A percentile compares a stretch with the other conserved stretches of the same genome.
These are phyloP conservation scores for Petrocephalus schoutedeni DNA, from an alignment of 2,797 vertebrate species.

Conservation along the genomic window DNA sequence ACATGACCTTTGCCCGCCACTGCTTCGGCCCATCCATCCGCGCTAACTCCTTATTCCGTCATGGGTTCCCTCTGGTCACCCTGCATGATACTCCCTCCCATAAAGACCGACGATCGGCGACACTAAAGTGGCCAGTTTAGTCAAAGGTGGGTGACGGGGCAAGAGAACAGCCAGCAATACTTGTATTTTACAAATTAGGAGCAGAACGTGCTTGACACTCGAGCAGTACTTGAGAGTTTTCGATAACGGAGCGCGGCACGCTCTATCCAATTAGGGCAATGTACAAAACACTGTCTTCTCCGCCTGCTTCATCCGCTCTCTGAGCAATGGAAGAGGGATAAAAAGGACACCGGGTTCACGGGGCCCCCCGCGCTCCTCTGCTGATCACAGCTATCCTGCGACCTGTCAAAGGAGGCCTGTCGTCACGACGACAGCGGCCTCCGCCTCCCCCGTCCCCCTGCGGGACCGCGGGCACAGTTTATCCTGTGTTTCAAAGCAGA, in stretches of 20 bases:
- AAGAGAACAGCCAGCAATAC: not conserved
- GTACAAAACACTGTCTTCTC: not conserved
- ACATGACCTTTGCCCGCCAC: not conserved
- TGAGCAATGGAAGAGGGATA: not conserved
- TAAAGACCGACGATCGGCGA: not conserved
- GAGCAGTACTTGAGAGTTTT: not conserved
- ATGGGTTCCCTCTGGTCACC: not conserved
- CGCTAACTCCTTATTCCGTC: not conserved
- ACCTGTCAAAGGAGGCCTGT: not conserved
- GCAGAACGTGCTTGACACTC: not conserved
- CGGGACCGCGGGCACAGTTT: conserved; percentile 1
- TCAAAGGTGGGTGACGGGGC: not conserved
- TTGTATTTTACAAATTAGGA: not conserved
- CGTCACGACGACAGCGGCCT: not conserved
- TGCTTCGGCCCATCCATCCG: not conserved
- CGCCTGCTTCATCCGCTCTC: not conserved
- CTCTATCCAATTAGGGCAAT: not conserved
- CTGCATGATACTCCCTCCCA: not conserved
- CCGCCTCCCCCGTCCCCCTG: not conserved
- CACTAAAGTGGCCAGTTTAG: not conserved
- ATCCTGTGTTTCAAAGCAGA: not conserved
- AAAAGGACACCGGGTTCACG: not conserved
- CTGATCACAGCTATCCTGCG: conserved; percentile 8
- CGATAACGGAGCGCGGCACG: no score
- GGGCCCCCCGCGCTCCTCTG: not conserved